phyloP scores from a whole-genome alignment of 2,113 vertebrate genomes.

The Peromyscus leucopus region DNA sequence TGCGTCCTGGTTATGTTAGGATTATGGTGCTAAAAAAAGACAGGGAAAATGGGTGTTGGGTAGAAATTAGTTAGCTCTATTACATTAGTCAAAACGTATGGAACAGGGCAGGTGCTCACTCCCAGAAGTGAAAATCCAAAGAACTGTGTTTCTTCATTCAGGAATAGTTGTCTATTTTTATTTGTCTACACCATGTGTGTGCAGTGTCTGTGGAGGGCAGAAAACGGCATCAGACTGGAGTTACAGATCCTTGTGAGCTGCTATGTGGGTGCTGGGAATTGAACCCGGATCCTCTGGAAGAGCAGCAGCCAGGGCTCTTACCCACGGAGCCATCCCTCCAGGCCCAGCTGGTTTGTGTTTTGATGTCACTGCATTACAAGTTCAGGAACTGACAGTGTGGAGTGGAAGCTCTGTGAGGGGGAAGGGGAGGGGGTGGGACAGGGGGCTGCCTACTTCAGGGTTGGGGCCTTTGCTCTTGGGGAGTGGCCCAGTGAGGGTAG shows the following conservation, averaged over 20 bases:
- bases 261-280: background rate
- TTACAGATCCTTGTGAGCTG: background rate
- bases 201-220: background rate
- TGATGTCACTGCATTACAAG: background rate
- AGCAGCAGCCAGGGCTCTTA: background rate
- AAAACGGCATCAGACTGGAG: background rate
- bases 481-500: background rate
- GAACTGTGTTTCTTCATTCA: background rate
- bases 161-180: background rate
- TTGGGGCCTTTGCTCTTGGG: background rate
- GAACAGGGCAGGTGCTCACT: conserved; percentile 10
- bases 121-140: background rate
- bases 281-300: background rate
- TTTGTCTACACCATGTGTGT: background rate
- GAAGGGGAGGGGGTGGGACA: background rate
- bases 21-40: background rate
- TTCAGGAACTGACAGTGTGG: background rate
- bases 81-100: background rate
- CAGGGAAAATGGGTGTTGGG: background rate
- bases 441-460: background rate
- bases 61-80: background rate
- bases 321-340: background rate
- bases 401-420: background rate
- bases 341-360: background rate
- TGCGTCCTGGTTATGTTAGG: conserved; percentile 12